Evolutionary conservation across 2,797 vertebrate genomes (phyloP).

Genomic region (Molossus alvarezi): DNA sequence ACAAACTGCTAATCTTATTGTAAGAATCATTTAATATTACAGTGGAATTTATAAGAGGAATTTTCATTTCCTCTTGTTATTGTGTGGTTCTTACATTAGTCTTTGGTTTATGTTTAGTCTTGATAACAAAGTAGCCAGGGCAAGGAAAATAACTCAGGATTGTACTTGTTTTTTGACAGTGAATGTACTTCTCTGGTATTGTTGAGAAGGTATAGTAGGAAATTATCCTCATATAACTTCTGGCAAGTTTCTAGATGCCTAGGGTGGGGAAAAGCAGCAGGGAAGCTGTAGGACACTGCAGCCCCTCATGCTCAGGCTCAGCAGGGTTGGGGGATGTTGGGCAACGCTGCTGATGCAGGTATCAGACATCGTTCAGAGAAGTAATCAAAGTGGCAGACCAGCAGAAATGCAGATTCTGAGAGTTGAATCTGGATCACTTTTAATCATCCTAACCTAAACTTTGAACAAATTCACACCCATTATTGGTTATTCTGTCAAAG

Average conservation of each 20-base stretch:
- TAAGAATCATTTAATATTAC: constrained; percentile 25
- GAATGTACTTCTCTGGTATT: background rate
- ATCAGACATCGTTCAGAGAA: background rate
- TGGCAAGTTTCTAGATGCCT: constrained; percentile 59
- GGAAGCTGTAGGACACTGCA: background rate
- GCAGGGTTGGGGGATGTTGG: background rate
- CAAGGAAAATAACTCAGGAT: background rate
- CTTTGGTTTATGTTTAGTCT: constrained; percentile 24
- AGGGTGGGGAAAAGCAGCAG: background rate
- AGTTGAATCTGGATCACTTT: constrained; percentile 26
- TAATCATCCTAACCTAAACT: constrained; percentile 7
- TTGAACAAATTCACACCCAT: background rate
- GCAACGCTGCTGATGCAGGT: background rate
- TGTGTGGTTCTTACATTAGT: constrained; percentile 18
- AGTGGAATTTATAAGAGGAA: constrained; percentile 36
- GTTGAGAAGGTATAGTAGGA: background rate
- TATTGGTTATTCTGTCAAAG: background rate
- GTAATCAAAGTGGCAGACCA: background rate
- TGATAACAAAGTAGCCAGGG: constrained; percentile 30
- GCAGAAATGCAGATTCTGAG: constrained; percentile 32
- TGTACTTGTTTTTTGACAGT: constrained; percentile 28
- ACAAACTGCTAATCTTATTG: background rate
- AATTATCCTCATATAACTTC: constrained; percentile 6
- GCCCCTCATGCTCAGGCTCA: background rate
- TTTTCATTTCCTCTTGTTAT: background rate